These are phyloP conservation scores for Pogonomyrmex californicus DNA, from an alignment of 1,140 invertebrate genomes.

Conservation along the genomic window DNA sequence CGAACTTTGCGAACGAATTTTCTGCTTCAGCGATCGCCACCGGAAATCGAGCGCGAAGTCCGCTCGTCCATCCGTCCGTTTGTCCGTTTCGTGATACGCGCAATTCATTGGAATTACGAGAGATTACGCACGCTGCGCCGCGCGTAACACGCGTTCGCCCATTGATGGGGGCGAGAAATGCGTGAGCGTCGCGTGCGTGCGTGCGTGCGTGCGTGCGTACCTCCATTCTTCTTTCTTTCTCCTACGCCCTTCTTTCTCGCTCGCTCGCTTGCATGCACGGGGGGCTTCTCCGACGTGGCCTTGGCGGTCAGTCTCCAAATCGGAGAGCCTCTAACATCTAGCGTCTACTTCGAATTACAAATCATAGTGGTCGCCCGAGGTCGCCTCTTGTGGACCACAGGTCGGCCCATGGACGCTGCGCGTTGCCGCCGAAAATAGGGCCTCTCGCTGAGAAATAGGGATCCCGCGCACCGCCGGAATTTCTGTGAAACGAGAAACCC, in stretches of 20 bases:
- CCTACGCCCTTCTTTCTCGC: background rate
- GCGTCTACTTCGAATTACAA: constrained; percentile 78
- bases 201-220: background rate
- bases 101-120: constrained; percentile 25
- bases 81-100: constrained; percentile 14
- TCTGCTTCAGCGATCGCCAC: background rate
- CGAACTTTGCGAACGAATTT: constrained; percentile 8
- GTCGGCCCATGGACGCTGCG: constrained; percentile 8
- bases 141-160: constrained; percentile 27
- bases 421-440: constrained; percentile 40
- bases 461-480: constrained; percentile 16
- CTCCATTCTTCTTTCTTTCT: background rate
- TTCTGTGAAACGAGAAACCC: constrained; percentile 62
- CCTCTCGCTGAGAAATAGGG: constrained; percentile 26
- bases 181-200: constrained; percentile 28
- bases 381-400: constrained; percentile 46
- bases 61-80: background rate
- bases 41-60: constrained; percentile 37
- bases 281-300: constrained; percentile 74
- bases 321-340: constrained; percentile 71
- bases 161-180: constrained; percentile 60
- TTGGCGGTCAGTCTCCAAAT: constrained; percentile 81
- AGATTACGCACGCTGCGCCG: constrained; percentile 34
- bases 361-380: constrained; percentile 71
- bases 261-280: background rate